phyloP scores from a whole-genome alignment of 2,888 invertebrate genomes.

The Macrosiphum euphorbiae region DNA sequence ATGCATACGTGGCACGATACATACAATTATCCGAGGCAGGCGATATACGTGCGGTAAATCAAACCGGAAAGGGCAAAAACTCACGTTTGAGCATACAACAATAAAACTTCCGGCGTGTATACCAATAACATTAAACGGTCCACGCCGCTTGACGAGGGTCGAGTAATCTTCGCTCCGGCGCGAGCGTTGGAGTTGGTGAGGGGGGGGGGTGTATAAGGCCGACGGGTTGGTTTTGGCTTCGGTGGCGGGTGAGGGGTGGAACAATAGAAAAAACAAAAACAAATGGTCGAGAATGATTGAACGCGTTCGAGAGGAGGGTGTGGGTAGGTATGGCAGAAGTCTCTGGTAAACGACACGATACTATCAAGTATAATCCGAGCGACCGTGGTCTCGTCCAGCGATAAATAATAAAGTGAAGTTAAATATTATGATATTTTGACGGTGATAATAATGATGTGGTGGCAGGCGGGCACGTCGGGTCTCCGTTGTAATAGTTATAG shows the following conservation, averaged over 20 bases:
- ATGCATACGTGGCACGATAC: background rate
- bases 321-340: background rate
- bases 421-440: background rate
- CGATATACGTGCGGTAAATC: constrained; percentile 3
- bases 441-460: background rate
- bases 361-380: background rate
- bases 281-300: constrained; percentile 19
- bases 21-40: constrained; percentile 21
- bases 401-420: background rate
- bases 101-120: constrained; percentile 38
- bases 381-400: background rate
- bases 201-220: background rate
- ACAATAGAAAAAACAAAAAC: constrained; percentile 5
- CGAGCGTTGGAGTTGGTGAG: background rate
- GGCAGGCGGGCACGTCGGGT: background rate
- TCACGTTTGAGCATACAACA: constrained; percentile 25
- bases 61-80: constrained; percentile 26
- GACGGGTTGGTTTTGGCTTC: background rate
- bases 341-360: background rate
- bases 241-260: background rate
- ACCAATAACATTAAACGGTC: constrained; percentile 44
- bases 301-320: background rate
- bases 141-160: constrained; percentile 36
- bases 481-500: background rate
- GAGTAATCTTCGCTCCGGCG: background rate